These are phyloP conservation scores for Chloebia gouldiae DNA, from an alignment of 2,113 vertebrate genomes.

Conservation along the genomic window DNA sequence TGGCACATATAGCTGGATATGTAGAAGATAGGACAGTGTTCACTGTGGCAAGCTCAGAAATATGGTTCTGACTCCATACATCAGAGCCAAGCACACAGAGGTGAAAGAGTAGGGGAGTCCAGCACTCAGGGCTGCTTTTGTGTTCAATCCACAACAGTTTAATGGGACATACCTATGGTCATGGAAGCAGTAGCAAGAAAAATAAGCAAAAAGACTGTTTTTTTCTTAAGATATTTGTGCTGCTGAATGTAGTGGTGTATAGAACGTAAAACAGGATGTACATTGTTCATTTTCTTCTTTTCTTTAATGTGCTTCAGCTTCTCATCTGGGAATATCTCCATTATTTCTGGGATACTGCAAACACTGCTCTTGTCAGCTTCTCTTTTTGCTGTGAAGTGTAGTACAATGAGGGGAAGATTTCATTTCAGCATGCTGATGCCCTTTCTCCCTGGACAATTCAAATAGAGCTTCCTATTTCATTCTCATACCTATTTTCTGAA, in stretches of 20 bases:
- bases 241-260: background rate
- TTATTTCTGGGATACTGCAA: background rate
- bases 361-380: background rate
- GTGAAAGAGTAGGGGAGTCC: background rate
- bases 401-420: conserved; percentile 16
- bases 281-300: background rate
- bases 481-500: background rate
- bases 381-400: background rate
- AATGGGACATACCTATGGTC: background rate
- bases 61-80: background rate
- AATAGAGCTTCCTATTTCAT: background rate
- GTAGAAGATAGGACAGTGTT: background rate
- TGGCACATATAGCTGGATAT: background rate
- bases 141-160: background rate
- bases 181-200: background rate
- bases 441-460: background rate
- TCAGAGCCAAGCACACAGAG: background rate
- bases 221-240: background rate
- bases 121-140: background rate
- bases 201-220: background rate
- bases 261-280: background rate
- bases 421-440: background rate
- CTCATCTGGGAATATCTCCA: background rate
- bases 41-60: background rate
- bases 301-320: background rate